phyloP scores from a whole-genome alignment of 2,888 invertebrate genomes.

The Cyclophora albipunctata region DNA sequence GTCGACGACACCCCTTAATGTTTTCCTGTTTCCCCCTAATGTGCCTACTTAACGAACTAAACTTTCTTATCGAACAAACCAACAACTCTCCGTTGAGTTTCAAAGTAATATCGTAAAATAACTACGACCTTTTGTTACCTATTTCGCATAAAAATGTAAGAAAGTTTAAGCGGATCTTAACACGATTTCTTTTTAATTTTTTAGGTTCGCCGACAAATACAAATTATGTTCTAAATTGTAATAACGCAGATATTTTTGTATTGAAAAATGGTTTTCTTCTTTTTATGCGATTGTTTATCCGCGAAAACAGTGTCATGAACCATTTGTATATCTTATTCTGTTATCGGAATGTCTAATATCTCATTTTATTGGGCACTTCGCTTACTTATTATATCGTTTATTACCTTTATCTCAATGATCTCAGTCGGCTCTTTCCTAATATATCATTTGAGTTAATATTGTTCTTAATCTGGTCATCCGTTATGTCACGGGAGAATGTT shows the following conservation, averaged over 20 bases:
- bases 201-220: constrained; percentile 1
- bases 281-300: background rate
- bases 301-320: too few relatives aligned
- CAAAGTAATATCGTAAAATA: constrained; percentile 52
- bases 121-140: constrained; percentile 36
- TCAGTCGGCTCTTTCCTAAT: too few relatives aligned
- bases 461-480: too few relatives aligned
- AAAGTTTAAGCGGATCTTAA: constrained; percentile 8
- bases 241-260: constrained; percentile 10
- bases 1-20: constrained; percentile 60
- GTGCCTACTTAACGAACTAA: constrained; percentile 70
- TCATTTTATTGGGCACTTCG: too few relatives aligned
- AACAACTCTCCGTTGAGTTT: constrained; percentile 49
- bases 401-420: too few relatives aligned
- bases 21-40: constrained; percentile 69
- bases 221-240: background rate
- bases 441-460: too few relatives aligned
- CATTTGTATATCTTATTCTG: too few relatives aligned
- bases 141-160: constrained; percentile 27
- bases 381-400: too few relatives aligned
- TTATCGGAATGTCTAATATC: too few relatives aligned
- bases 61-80: constrained; percentile 68
- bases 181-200: constrained; percentile 6
- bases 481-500: constrained; percentile 18
- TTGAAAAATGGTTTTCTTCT: background rate